Evolutionary conservation across 2,113 vertebrate species (phyloP).

Genomic region (Eleginops maclovinus): DNA sequence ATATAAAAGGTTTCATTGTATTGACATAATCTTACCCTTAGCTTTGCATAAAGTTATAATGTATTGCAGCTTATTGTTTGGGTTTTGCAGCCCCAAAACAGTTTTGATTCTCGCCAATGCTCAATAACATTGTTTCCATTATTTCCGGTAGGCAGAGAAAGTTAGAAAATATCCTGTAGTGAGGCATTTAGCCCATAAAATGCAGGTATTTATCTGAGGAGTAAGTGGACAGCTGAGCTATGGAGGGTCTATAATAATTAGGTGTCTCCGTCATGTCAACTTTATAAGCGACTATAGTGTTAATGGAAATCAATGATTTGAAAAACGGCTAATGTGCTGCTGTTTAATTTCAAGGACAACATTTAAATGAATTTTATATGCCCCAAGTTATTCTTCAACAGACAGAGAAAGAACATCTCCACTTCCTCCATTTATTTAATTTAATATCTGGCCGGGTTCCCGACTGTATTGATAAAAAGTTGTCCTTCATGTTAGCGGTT

Average conservation of each 20-base stretch:
- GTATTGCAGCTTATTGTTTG: too few species aligned
- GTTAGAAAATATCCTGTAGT: neutral
- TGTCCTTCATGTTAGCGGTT: slow-evolving; percentile 60
- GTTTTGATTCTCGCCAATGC: too few species aligned
- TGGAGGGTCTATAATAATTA: too few species aligned
- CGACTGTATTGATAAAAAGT: slow-evolving; percentile 59
- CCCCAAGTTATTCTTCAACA: neutral
- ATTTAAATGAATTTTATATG: neutral
- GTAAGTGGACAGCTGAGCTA: neutral
- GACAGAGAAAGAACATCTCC: neutral
- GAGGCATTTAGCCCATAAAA: neutral
- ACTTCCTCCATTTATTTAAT: slow-evolving; percentile 44
- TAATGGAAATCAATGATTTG: neutral
- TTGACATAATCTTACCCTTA: too few species aligned
- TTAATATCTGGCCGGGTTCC: slow-evolving; percentile 67
- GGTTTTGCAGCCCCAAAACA: neutral
- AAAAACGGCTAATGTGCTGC: neutral
- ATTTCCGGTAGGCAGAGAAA: neutral
- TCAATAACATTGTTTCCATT: neutral
- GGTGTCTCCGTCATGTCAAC: neutral
- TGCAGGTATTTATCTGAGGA: neutral
- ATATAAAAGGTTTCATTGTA: too few species aligned
- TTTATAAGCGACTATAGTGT: too few species aligned
- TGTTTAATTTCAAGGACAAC: neutral
- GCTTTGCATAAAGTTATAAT: too few species aligned